phyloP scores from a whole-genome alignment of 2,113 vertebrate genomes.

The Ploceus nigricollis region DNA sequence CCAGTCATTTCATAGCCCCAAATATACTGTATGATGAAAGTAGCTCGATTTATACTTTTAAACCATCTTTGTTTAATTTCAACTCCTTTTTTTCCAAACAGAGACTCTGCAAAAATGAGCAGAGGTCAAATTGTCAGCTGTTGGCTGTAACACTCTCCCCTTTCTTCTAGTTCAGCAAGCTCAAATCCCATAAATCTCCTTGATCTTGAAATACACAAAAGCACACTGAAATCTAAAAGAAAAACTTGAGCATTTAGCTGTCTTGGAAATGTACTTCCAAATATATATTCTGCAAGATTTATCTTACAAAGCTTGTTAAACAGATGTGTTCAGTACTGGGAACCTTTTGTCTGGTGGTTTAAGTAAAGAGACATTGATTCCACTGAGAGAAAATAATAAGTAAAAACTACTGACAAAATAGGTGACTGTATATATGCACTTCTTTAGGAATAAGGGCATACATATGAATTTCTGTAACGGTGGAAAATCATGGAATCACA shows the following conservation, averaged over 20 bases:
- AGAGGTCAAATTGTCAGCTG: slow-evolving; percentile 44
- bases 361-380: slow-evolving; percentile 17
- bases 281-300: slow-evolving; percentile 6
- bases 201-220: slow-evolving; percentile 35
- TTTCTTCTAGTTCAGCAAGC: slow-evolving; percentile 1
- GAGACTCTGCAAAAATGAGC: background rate
- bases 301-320: slow-evolving; percentile 29
- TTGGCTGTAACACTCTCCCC: background rate
- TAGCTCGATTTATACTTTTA: background rate
- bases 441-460: background rate
- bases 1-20: background rate
- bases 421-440: background rate
- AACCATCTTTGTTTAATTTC: slow-evolving; percentile 16
- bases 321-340: background rate
- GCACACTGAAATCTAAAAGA: background rate
- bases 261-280: slow-evolving; percentile 24
- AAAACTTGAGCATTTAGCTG: slow-evolving; percentile 1
- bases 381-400: background rate
- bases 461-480: background rate
- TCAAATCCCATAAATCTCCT: background rate
- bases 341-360: background rate
- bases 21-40: background rate
- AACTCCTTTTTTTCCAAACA: background rate
- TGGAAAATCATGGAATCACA: background rate
- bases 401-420: background rate